Evolutionary conservation across 2,888 invertebrate species (phyloP), one percentile per base, ranked within the genome.

Genomic region (Sarcophaga variegata): DNA sequence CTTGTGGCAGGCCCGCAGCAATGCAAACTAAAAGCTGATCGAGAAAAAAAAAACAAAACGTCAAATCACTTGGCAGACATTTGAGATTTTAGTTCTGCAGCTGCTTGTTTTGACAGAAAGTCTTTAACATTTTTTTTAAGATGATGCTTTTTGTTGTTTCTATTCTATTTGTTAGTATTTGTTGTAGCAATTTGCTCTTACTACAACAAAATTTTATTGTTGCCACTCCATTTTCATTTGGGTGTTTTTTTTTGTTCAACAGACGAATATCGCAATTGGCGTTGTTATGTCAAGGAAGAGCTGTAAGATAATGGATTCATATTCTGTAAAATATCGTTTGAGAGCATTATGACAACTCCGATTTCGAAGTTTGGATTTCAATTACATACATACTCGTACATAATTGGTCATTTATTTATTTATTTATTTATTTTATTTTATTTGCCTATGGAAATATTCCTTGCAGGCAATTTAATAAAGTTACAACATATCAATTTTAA

Each of bases 1-100:
- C 74, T 83, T 86, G 77, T 83, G 74, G 75, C 78, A 81, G 62
- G 60, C 83, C 81, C 37, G 74, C 22, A 83, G 81, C 81, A 78
- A 47, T 20, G 37, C 10, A 2, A 37, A 37, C 37, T 1, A 37
- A 37, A 37, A 37, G 10, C 37, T 37, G 8, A 8, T 37, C 37
- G 37, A 37, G 37, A 37, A 37, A 37, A 37, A 0, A 20, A 37
- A 37, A 37, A 37, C 62, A 83, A 72, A 67, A 37, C 54, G 20
- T 37, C 49, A 66, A 60, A 2, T 54, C 17, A 14, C 54, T 54
- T 54, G 54, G 37, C 37, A 37, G 37, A 37, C 25, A 17, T 37
- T 67, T 60, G 8, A 27, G 59, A 17, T 17, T 27, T 27, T 77
- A 47, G 8, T 60, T 62, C 70, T 64, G 47, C 60, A 69, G 74